phyloP scores from a whole-genome alignment of 2,113 vertebrate species.

The Platysteira castanea region DNA sequence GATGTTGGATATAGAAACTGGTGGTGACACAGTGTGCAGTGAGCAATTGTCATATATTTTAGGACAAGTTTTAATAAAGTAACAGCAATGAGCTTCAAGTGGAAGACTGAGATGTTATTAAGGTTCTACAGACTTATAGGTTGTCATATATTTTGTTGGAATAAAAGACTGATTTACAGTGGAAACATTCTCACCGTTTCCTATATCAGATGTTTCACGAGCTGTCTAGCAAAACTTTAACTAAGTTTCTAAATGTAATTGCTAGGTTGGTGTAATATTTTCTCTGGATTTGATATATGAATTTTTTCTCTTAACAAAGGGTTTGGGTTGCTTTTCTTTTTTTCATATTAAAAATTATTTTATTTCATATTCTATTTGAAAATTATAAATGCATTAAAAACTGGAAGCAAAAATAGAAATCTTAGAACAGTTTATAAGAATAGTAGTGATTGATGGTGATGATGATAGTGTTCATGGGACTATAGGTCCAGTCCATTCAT shows the following conservation, averaged over 20 bases:
- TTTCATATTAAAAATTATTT: not conserved
- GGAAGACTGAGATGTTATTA: not conserved
- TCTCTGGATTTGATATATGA: not conserved
- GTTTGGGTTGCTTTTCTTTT: fast-evolving
- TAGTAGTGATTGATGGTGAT: not conserved
- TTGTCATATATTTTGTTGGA: not conserved
- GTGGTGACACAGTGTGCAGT: fast-evolving
- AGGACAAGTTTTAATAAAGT: not conserved
- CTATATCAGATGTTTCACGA: not conserved
- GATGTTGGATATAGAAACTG: not conserved
- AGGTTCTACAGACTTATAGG: not conserved
- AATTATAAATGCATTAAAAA: not conserved
- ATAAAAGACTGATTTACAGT: not conserved
- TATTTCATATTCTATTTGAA: not conserved
- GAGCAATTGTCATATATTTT: too few relatives aligned
- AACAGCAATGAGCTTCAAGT: fast-evolving
- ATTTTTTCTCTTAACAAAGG: not conserved
- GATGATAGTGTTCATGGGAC: not conserved
- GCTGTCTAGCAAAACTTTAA: not conserved
- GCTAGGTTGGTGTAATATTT: not conserved
- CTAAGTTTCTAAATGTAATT: not conserved
- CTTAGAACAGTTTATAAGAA: not conserved
- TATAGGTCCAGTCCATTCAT: not conserved
- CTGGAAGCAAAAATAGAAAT: not conserved
- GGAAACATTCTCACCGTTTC: not conserved